Conservation (phyloP, 2,113 vertebrate species). For the Phyllostomus hastatus region DNA sequence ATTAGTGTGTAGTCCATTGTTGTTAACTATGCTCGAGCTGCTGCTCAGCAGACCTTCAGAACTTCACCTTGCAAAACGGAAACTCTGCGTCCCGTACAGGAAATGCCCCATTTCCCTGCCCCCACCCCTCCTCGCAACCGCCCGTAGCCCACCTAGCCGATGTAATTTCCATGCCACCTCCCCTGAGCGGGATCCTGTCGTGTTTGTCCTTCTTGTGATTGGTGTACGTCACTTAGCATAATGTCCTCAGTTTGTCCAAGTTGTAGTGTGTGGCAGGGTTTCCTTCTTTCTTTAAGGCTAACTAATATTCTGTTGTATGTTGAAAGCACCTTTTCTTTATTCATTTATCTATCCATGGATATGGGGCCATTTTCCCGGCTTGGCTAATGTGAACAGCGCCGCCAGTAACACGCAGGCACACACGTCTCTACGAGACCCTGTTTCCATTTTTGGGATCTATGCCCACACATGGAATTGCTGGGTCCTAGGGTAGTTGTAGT, state of each 20-base stretch:
- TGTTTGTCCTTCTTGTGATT: neutral
- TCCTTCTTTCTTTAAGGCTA: neutral
- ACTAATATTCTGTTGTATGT: neutral
- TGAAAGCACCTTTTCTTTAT: neutral
- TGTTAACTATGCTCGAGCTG: fast-evolving
- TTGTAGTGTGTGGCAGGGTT: neutral
- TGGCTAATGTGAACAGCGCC: neutral
- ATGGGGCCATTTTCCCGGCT: neutral
- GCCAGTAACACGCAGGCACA: neutral
- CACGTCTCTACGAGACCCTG: neutral
- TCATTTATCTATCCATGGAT: neutral
- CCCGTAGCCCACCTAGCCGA: neutral
- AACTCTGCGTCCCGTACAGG: neutral
- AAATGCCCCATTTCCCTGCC: neutral
- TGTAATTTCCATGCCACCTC: neutral
- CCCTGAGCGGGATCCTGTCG: neutral
- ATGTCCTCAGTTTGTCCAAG: neutral
- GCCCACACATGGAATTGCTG: neutral
- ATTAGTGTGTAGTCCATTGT: neutral
- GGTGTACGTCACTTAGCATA: neutral
- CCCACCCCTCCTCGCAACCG: fast-evolving
- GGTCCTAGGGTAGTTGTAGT: too few species aligned
- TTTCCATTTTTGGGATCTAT: neutral
- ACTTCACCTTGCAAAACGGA: neutral
- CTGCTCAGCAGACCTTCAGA: neutral